phyloP scores from a whole-genome alignment of 2,797 vertebrate genomes.

The Clarias pachynema region DNA sequence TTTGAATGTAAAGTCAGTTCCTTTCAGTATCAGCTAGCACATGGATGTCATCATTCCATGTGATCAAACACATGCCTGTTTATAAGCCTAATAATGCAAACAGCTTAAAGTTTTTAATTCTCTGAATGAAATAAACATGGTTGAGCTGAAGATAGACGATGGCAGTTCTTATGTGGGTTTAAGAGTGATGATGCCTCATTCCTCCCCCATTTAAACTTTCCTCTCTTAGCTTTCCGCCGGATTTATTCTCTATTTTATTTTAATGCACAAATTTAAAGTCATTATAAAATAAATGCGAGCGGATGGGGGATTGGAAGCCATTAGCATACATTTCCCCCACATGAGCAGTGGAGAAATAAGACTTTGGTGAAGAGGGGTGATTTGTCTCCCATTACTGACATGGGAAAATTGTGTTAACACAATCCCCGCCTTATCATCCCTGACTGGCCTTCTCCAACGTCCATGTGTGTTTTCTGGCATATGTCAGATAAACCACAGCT shows the following conservation, averaged over 20 bases:
- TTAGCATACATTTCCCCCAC: conserved; percentile 61
- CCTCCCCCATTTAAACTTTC: conserved; percentile 50
- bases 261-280: conserved; percentile 61
- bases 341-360: conserved; percentile 56
- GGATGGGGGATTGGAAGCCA: conserved; percentile 55
- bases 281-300: conserved; percentile 60
- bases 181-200: conserved; percentile 44
- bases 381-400: conserved; percentile 58
- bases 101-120: conserved; percentile 40
- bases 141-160: conserved; percentile 17
- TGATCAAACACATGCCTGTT: conserved; percentile 5
- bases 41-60: conserved; percentile 7
- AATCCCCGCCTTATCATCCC: conserved; percentile 46
- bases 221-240: conserved; percentile 48
- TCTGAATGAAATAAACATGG: conserved; percentile 37
- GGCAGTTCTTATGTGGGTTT: conserved; percentile 28
- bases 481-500: conserved; percentile 52
- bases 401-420: conserved; percentile 56
- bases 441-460: conserved; percentile 40
- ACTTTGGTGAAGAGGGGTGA: conserved; percentile 52
- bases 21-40: conserved; percentile 16
- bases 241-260: conserved; percentile 58
- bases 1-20: conserved; percentile 19
- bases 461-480: conserved; percentile 48
- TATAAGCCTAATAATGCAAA: conserved; percentile 28